Evolutionary conservation across 2,113 vertebrate species (phyloP).

Genomic region (Paraplagusia blochii): DNA sequence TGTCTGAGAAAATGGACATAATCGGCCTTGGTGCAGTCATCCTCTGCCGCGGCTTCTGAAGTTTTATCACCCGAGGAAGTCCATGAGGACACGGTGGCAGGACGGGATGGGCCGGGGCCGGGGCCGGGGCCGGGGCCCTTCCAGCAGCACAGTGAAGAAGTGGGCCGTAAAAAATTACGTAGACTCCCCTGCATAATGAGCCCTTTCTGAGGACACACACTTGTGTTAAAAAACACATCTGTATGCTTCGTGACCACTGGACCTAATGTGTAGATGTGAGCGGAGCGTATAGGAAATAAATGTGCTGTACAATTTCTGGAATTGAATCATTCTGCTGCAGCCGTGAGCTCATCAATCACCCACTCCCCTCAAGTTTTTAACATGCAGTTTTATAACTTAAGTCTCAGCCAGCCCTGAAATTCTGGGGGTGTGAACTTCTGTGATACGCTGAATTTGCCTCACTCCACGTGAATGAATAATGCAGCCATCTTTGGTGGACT

Average conservation of each 20-base stretch:
- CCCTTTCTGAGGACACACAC: background rate
- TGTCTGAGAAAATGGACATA: conserved; percentile 4
- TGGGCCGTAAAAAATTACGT: background rate
- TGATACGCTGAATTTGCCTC: conserved; percentile 8
- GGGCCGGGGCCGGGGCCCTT: background rate
- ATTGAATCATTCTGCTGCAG: background rate
- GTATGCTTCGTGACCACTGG: background rate
- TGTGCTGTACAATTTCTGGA: background rate
- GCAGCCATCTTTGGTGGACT: conserved; percentile 7
- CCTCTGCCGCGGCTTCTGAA: background rate
- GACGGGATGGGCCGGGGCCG: background rate
- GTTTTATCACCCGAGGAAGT: conserved; percentile 1
- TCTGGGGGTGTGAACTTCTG: background rate
- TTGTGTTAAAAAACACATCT: background rate
- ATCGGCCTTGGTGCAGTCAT: conserved; percentile 1
- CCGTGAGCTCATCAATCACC: background rate
- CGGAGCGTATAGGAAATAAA: background rate
- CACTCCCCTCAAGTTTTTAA: conserved; percentile 28
- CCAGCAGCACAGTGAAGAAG: background rate
- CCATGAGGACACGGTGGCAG: background rate
- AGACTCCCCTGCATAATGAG: background rate
- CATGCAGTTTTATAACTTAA: conserved; percentile 20
- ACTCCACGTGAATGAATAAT: conserved; percentile 20
- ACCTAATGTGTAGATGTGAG: background rate
- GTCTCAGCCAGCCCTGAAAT: conserved; percentile 9